Conservation (phyloP, 1,140 invertebrate genomes). For the Magallana ariakensis region DNA sequence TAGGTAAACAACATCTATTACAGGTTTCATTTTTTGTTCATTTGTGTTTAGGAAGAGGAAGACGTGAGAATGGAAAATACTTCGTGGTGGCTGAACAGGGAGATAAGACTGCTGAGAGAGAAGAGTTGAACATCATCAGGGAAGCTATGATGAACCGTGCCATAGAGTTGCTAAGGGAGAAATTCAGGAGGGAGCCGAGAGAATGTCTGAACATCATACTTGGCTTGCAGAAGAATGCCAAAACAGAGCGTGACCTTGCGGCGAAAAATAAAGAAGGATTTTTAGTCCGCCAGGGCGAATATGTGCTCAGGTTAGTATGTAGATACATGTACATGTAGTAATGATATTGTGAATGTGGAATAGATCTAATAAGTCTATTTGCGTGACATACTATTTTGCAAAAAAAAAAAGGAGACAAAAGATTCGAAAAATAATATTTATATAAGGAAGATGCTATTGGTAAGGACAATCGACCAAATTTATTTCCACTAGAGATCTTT, state of each 20-base stretch:
- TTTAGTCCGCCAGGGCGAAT: conserved; percentile 52
- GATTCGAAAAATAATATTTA: no score
- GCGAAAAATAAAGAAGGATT: conserved; percentile 42
- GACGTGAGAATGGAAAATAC: conserved; percentile 67
- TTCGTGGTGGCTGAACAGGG: conserved; percentile 60
- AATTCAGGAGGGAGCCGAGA: conserved; percentile 30
- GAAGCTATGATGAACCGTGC: conserved; percentile 72
- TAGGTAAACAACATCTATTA: no score
- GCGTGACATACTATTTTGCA: no score
- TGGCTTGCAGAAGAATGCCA: conserved; percentile 60
- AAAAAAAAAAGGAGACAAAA: no score
- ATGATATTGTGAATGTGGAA: no score
- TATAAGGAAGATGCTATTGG: no score
- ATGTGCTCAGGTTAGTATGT: conserved; percentile 47
- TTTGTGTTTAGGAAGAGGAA: conserved; percentile 64
- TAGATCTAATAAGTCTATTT: no score
- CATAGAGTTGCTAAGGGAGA: conserved; percentile 55
- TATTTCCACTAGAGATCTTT: no score
- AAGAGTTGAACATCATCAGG: conserved; percentile 69
- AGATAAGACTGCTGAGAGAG: conserved; percentile 64
- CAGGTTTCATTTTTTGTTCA: not conserved
- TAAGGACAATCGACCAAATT: no score
- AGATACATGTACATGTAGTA: no score
- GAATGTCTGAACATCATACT: conserved; percentile 49
- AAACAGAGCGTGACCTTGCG: conserved; percentile 56